Evolutionary conservation across 23 tunicate species (phyloP), one percentile per base, ranked within the genome.

Genomic region (Oikopleura dioica): DNA sequence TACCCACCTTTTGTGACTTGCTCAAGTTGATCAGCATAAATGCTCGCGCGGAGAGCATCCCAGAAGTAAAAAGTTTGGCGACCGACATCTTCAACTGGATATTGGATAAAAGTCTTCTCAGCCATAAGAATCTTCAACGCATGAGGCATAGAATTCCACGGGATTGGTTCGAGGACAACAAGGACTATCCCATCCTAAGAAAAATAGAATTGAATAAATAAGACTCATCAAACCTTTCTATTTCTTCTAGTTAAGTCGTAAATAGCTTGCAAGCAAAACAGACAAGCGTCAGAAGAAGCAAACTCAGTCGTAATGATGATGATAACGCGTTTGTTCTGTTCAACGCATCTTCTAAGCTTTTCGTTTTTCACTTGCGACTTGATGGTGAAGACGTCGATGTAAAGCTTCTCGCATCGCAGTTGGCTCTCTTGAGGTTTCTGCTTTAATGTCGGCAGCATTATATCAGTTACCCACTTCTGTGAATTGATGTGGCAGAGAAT

Each of bases 71-170:
- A 77, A 29, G 81, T 82, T 76, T 82, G 84, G 76, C 96, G 76
- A 32, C 77, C 83, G 37, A 83, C 75, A 50, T 77, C 77, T 32
- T 81, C 79, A 55, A 79, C 77, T 0, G 96, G 96, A 79, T 34
- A 88, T 68, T 88, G 86, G 1, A 88, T 75, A 77, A 84, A 88
- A 2, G 83, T 84, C 77, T 88, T 88, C 35, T 88, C 96, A 35
- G 63, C 77, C 83, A 84, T 69, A 67, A 88, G 35, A 34, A 72
- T 36, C 68, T 88, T 80, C 29, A 88, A 51, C 16, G 81, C 24
- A 5, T 76, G 69, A 0, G 96, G 96, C 83, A 88, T 79, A 1
- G 83, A 68, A 34, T 78, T 38, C 85, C 86, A 84, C 35, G 84
- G 77, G 37, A 88, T 59, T 0, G 83, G 76, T 37, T 84, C 96